A percentile compares a stretch with the other conserved stretches of the same genome.
Evolutionary conservation across 2,888 invertebrate genomes (phyloP).

Genomic region (Pollenia labialis): DNA sequence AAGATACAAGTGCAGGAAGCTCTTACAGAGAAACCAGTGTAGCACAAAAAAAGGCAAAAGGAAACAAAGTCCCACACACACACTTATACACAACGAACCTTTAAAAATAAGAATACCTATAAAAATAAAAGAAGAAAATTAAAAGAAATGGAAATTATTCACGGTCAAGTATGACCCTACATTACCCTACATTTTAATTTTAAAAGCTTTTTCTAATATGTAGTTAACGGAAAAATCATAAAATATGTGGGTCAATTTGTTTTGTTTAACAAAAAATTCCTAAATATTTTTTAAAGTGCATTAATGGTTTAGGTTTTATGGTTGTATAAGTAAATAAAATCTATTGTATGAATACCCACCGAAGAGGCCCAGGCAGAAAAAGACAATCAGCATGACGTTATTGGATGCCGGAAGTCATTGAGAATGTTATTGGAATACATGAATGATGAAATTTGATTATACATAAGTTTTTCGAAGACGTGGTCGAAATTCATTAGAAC

Average conservation of each 20-base stretch:
- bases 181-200: slow-evolving; percentile 58
- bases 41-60: slow-evolving; percentile 33
- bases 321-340: not conserved
- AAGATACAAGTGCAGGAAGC: slow-evolving; percentile 70
- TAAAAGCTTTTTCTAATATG: not conserved
- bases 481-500: too few species aligned
- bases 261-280: slow-evolving; percentile 20
- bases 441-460: too few species aligned
- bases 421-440: too few species aligned
- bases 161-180: slow-evolving; percentile 66
- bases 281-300: not conserved
- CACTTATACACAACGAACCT: not conserved
- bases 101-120: slow-evolving; percentile 15
- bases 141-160: slow-evolving; percentile 55
- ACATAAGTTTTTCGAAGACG: too few species aligned
- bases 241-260: slow-evolving; percentile 32
- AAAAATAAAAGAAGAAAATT: slow-evolving; percentile 39
- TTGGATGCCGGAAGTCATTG: too few species aligned
- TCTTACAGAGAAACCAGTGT: slow-evolving; percentile 57
- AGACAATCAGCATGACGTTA: too few species aligned
- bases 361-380: too few species aligned
- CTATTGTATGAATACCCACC: too few species aligned
- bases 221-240: not conserved
- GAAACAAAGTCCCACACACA: slow-evolving; percentile 14
- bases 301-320: not conserved